phyloP scores from a whole-genome alignment of 1,140 invertebrate genomes.

The Pseudomyrmex pallidus region DNA sequence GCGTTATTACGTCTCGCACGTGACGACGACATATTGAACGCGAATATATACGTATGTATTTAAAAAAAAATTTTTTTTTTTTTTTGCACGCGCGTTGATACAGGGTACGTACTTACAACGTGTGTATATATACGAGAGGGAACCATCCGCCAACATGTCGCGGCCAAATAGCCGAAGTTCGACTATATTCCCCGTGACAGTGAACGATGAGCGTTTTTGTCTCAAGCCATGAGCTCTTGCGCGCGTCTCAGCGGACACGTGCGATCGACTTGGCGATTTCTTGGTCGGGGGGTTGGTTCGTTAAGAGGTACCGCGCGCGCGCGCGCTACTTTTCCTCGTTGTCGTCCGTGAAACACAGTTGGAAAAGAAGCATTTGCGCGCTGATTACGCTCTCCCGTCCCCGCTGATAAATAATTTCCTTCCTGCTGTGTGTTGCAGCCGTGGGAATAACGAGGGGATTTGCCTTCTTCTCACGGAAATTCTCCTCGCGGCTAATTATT shows the following conservation, averaged over 20 bases:
- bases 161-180: constrained; percentile 43
- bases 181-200: constrained; percentile 50
- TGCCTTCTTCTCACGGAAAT: neutral
- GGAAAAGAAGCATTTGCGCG: constrained; percentile 25
- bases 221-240: constrained; percentile 50
- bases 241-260: constrained; percentile 28
- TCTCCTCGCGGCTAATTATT: constrained; percentile 38
- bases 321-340: constrained; percentile 3
- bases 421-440: neutral
- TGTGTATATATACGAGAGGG: neutral
- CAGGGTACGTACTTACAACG: too few species aligned
- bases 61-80: neutral
- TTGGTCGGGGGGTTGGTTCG: constrained; percentile 48
- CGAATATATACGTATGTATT: too few species aligned
- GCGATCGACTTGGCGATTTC: constrained; percentile 68
- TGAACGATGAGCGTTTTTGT: constrained; percentile 66
- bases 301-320: constrained; percentile 47
- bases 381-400: neutral
- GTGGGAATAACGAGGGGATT: neutral
- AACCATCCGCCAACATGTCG: constrained; percentile 19
- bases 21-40: constrained; percentile 9
- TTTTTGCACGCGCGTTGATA: neutral
- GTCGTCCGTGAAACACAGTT: constrained; percentile 9
- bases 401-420: constrained; percentile 41
- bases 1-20: constrained; percentile 44